Evolutionary conservation across 1,140 invertebrate species (phyloP).

Genomic region (Polyergus mexicanus): DNA sequence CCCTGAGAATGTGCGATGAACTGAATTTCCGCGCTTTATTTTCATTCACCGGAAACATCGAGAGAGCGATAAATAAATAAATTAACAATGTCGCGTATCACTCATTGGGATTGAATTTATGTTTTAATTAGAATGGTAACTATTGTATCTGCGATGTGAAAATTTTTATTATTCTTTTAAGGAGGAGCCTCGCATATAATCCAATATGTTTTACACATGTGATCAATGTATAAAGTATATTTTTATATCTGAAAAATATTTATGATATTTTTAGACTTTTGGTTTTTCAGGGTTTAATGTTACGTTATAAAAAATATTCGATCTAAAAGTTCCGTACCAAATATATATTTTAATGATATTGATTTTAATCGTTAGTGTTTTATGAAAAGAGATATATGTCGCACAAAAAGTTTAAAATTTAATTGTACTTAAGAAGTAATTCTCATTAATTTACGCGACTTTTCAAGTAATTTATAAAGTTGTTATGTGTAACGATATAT

Average conservation of each 20-base stretch:
- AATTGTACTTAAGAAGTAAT: not conserved
- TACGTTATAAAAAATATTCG: not conserved
- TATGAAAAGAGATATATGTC: not conserved
- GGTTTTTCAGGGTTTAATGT: slow-evolving; percentile 17
- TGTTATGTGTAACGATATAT: not conserved
- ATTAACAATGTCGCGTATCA: not conserved
- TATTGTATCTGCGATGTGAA: slow-evolving; percentile 21
- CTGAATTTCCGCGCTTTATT: slow-evolving; percentile 29
- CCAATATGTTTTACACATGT: not conserved
- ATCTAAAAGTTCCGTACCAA: not conserved
- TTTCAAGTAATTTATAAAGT: not conserved
- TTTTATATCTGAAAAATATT: slow-evolving; percentile 19
- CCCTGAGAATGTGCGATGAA: not conserved
- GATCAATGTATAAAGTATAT: slow-evolving; percentile 13
- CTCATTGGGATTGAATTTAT: slow-evolving; percentile 28
- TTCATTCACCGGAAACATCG: not conserved
- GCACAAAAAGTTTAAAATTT: not conserved
- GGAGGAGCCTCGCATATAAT: not conserved
- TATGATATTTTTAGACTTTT: not conserved
- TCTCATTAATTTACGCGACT: not conserved
- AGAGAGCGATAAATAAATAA: slow-evolving; percentile 44
- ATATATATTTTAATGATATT: not conserved
- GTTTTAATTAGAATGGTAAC: slow-evolving; percentile 39
- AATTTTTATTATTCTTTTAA: not conserved
- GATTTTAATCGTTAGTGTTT: not conserved